Conservation (phyloP, 2,797 vertebrate species). For the Poliocrania exsul region DNA sequence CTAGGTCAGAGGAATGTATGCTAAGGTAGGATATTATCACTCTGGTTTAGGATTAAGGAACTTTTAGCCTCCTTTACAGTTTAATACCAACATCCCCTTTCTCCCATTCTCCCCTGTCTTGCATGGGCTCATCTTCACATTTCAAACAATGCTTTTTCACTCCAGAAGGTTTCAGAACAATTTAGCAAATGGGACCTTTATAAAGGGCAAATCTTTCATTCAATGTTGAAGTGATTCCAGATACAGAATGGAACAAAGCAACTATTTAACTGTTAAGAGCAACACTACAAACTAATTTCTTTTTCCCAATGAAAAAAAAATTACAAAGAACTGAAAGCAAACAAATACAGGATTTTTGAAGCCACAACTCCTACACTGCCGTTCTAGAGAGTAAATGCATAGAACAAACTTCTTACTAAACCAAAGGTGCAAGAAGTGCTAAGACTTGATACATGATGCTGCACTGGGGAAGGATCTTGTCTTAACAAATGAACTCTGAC, state of each 20-base stretch:
- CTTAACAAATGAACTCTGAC: background rate
- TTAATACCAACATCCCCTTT: background rate
- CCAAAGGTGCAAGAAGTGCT: background rate
- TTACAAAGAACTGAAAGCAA: background rate
- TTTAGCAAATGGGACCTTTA: background rate
- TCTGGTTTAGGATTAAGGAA: background rate
- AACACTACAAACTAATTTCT: background rate
- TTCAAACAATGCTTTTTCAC: background rate
- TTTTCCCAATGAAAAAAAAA: background rate
- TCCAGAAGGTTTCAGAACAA: background rate
- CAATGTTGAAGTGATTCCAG: background rate
- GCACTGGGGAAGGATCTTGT: background rate
- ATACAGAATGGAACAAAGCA: conserved; percentile 24
- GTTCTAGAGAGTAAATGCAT: background rate
- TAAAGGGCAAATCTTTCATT: conserved; percentile 17
- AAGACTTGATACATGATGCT: background rate
- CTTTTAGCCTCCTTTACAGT: background rate
- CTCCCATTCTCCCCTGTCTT: background rate
- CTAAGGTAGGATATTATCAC: background rate
- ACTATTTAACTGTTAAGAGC: background rate
- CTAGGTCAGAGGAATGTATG: background rate
- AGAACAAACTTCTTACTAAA: background rate
- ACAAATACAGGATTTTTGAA: background rate
- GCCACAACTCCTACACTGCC: background rate
- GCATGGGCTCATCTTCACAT: background rate